Conservation (phyloP, 2,113 vertebrate genomes). For the Pandion haliaetus region DNA sequence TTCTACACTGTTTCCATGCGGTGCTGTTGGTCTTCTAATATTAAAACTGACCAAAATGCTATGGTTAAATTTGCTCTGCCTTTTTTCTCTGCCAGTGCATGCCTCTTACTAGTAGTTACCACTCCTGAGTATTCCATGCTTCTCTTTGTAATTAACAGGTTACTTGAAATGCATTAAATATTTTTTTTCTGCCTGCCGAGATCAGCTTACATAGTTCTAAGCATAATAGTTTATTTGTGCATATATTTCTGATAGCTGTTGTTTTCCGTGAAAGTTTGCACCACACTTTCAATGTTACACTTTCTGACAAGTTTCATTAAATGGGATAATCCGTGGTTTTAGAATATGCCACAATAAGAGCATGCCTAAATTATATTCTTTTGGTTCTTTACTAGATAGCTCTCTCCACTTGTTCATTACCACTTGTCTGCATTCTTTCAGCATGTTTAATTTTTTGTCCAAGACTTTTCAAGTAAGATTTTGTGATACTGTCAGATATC, state of each 20-base stretch:
- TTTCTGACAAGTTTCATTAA: not conserved
- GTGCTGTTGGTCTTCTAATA: not conserved
- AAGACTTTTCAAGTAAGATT: slow-evolving; percentile 48
- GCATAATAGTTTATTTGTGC: not conserved
- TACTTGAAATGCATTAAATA: not conserved
- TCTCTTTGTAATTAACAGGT: not conserved
- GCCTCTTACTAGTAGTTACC: not conserved
- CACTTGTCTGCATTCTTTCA: slow-evolving; percentile 5
- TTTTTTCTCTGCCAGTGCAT: not conserved
- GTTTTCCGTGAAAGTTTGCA: rapidly evolving
- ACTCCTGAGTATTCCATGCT: not conserved
- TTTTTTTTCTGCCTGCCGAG: not conserved
- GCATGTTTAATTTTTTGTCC: slow-evolving; percentile 22
- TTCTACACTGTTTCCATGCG: not conserved
- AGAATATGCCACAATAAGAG: not conserved
- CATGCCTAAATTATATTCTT: not conserved
- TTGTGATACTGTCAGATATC: slow-evolving; percentile 24
- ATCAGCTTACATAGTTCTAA: not conserved
- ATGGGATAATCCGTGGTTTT: not conserved
- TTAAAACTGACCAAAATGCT: not conserved
- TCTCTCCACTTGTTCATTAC: not conserved
- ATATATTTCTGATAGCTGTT: not conserved
- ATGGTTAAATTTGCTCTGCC: not conserved
- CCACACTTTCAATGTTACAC: rapidly evolving
- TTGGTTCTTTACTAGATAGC: not conserved